phyloP scores from a whole-genome alignment of 92 coral and sea anemone species.

The Porites cylindrica region DNA sequence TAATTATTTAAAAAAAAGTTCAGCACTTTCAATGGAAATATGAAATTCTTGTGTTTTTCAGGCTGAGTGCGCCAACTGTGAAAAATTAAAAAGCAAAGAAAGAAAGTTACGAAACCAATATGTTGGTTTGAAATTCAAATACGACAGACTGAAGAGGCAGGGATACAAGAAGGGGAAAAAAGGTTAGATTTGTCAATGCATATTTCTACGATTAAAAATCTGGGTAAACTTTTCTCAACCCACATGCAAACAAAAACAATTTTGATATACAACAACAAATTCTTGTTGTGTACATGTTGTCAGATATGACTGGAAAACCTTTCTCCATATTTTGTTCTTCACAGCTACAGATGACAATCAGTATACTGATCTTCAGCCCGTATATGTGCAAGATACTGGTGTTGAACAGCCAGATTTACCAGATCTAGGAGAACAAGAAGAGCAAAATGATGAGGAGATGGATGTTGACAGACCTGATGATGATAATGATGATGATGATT shows the following conservation, averaged over 20 bases:
- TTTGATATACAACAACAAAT: background rate
- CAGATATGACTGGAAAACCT: background rate
- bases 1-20: too few species aligned
- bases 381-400: background rate
- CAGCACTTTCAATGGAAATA: too few species aligned
- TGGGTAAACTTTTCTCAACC: background rate
- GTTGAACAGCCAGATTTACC: background rate
- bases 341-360: background rate
- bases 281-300: background rate
- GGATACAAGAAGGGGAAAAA: background rate
- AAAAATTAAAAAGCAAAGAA: background rate
- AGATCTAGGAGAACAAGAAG: background rate
- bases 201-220: background rate
- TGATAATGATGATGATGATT: too few species aligned
- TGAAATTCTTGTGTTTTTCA: background rate
- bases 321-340: background rate
- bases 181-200: background rate
- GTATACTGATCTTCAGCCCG: background rate
- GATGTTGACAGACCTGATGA: background rate
- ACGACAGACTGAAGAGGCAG: slow-evolving; percentile 1
- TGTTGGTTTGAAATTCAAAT: background rate
- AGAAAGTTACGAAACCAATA: background rate
- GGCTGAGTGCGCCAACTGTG: slow-evolving; percentile 6
- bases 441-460: background rate
- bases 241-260: background rate